phyloP scores from a whole-genome alignment of 2,113 vertebrate genomes.

The Neolamprologus sp. region DNA sequence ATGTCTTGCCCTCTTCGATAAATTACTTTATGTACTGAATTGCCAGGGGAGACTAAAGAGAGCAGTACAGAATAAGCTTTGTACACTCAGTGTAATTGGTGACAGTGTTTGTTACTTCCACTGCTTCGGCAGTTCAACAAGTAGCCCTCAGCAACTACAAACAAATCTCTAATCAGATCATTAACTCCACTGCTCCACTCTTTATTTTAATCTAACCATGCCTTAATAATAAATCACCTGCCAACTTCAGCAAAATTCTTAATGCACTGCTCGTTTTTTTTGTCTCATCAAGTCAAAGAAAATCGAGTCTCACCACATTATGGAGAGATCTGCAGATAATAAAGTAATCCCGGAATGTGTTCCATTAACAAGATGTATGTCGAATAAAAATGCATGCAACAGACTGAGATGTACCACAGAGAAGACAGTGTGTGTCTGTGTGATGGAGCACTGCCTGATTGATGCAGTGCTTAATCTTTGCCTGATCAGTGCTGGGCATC shows the following conservation, averaged over 20 bases:
- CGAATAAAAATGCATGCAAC: neutral
- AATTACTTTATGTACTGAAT: neutral
- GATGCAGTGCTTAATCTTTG: slow-evolving; percentile 17
- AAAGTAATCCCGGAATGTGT: neutral
- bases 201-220: neutral
- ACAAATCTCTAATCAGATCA: neutral
- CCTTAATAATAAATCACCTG: neutral
- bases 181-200: neutral
- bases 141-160: neutral
- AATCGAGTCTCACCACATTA: neutral
- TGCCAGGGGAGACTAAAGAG: neutral
- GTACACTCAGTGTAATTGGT: neutral
- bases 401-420: neutral
- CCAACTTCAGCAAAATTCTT: neutral
- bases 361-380: neutral
- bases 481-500: neutral
- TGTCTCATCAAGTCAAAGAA: neutral
- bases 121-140: neutral
- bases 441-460: slow-evolving; percentile 23
- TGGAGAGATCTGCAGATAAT: neutral
- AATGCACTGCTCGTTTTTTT: neutral
- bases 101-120: neutral
- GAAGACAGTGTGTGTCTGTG: neutral
- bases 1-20: neutral
- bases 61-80: neutral